Base-by-base conservation (phyloP, 2,888 invertebrate species). In the Lypha dubia region DNA sequence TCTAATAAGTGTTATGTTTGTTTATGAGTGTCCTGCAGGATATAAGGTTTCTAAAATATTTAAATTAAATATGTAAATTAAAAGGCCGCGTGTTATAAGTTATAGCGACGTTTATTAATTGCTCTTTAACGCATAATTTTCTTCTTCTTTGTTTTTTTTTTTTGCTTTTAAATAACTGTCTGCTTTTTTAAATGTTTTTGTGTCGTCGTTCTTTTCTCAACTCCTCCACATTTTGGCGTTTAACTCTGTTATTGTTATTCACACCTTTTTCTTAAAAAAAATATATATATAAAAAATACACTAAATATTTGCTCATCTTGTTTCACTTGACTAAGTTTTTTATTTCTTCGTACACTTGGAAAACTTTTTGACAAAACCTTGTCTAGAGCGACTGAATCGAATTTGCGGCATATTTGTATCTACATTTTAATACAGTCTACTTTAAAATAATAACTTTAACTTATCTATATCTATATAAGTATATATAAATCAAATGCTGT, bases 101-200 rank as follows among this genome's bases (percentile, higher is more conserved):
- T 84, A 81, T 81, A 22, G 63, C 68, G 84, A 84, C 84, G 51
- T 84, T 84, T 84, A 84, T 84, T 84, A 84, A 84, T 84, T 84
- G 77, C 74, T 67, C 46, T 76, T 79, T 53, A 70, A 79, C 79
- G 65, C 73, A 68, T 58, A 62, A 53, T 68, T 74, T 51, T 44
- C 11, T 22, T 24, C 9, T 53, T 51, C 13, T 62, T 32, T n/a
- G n/a, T n/a, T n/a, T n/a, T n/a, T n/a, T n/a, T n/a, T n/a, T n/a
- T 13, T 32, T 28, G 28, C 28, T 28, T 53, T 60, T 28, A 63
- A 63, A 67, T 32, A 67, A 41, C 44, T 38, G 63, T n/a, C 53
- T n/a, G 44, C 15, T 49, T 51, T 44, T 65, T 28, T 65, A 53
- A 24, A 15, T 56, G 17, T 56, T 62, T 46, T 20, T 51, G n/a